A percentile compares a stretch with the other conserved stretches of the same genome.
phyloP scores from a whole-genome alignment of 2,113 vertebrate genomes.

The Agelaius phoeniceus region DNA sequence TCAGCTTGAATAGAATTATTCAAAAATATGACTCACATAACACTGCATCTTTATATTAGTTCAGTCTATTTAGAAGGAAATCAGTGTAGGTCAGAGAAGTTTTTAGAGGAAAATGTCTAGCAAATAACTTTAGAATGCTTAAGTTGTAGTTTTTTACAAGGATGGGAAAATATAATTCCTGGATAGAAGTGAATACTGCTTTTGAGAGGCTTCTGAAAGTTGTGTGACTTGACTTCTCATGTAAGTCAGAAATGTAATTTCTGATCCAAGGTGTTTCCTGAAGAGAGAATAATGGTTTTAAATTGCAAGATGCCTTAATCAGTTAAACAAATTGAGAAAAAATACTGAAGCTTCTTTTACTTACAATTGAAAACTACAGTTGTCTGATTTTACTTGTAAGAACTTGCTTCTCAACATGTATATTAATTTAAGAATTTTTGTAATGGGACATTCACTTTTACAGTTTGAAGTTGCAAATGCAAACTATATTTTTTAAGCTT shows the following conservation, averaged over 20 bases:
- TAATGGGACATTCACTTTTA: neutral
- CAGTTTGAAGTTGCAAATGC: neutral
- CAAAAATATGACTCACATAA: neutral
- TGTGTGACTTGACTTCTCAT: neutral
- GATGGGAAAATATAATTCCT: neutral
- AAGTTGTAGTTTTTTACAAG: neutral
- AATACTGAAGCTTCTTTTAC: neutral
- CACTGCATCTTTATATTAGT: neutral
- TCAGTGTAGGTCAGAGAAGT: neutral
- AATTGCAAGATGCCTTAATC: neutral
- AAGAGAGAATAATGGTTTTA: neutral
- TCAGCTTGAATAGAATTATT: neutral
- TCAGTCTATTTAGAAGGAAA: neutral
- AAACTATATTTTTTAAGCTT: neutral
- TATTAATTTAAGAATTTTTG: neutral
- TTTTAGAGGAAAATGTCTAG: neutral
- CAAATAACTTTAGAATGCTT: neutral
- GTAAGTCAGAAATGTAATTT: neutral
- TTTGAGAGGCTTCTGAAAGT: neutral
- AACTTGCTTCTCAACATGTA: neutral
- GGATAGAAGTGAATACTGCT: neutral
- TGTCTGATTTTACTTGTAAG: neutral
- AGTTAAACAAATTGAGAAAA: neutral
- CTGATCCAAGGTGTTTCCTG: neutral
- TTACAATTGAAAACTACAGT: neutral